phyloP scores from a whole-genome alignment of 2,888 invertebrate genomes.

The Cheiracanthium punctorium region DNA sequence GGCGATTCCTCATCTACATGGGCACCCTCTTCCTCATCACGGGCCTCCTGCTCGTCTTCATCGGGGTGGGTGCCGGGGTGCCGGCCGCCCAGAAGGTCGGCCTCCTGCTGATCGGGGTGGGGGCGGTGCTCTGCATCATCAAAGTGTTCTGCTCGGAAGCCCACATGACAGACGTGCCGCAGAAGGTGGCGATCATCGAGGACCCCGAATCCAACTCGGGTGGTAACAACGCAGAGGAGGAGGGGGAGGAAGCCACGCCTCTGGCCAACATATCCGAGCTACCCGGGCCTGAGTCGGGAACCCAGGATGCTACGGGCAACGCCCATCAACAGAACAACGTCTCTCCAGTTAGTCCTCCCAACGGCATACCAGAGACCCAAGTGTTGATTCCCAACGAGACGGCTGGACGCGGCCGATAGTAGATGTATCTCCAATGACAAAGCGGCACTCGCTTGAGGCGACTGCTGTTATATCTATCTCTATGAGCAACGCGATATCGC shows the following conservation, averaged over 20 bases:
- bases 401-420: constrained; percentile 3
- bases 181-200: constrained; percentile 39
- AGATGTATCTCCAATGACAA: background rate
- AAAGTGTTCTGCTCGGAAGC: constrained; percentile 70
- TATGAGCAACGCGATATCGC: background rate
- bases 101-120: constrained; percentile 70
- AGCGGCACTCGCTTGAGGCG: background rate
- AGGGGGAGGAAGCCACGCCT: constrained; percentile 32
- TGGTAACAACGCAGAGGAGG: constrained; percentile 39
- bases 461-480: background rate
- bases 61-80: constrained; percentile 69
- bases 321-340: constrained; percentile 51
- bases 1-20: constrained; percentile 70
- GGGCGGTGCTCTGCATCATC: constrained; percentile 70
- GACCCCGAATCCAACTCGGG: constrained; percentile 36
- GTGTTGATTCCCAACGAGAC: constrained; percentile 65
- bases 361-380: constrained; percentile 70
- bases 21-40: constrained; percentile 70
- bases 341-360: constrained; percentile 65
- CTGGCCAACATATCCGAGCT: constrained; percentile 57
- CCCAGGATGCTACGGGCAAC: background rate
- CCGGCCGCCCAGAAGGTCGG: constrained; percentile 69
- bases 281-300: constrained; percentile 19
- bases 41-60: constrained; percentile 70
- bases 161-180: constrained; percentile 46